Conservation (phyloP, 2,797 vertebrate genomes). For the Chloroceryle amazona region DNA sequence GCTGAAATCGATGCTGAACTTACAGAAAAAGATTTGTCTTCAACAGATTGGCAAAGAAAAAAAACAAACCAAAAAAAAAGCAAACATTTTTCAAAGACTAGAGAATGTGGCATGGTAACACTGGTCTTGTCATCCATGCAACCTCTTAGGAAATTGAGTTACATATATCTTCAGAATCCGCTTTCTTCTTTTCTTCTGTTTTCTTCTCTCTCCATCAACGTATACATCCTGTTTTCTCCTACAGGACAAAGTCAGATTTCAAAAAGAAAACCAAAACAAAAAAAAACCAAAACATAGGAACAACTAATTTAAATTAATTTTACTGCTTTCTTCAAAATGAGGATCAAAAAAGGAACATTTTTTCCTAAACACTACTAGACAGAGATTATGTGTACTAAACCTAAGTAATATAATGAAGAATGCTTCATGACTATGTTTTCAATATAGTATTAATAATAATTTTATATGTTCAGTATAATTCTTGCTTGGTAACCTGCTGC, state of each 20-base stretch:
- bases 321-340: not conserved
- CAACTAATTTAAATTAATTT: not conserved
- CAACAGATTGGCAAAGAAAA: not conserved
- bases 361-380: not conserved
- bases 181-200: not conserved
- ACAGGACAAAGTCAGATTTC: not conserved
- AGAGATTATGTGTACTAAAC: not conserved
- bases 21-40: not conserved
- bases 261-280: too few relatives aligned
- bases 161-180: not conserved
- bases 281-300: not conserved
- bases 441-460: not conserved
- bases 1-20: not conserved
- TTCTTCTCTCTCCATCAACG: not conserved
- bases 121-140: not conserved
- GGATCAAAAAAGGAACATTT: accelerated
- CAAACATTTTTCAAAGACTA: not conserved
- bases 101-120: not conserved
- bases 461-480: not conserved
- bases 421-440: not conserved
- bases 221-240: not conserved
- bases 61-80: not conserved
- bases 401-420: not conserved
- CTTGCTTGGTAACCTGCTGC: not conserved
- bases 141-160: not conserved